Conservation (phyloP, 2,888 invertebrate species). For the Phoenoteleia sp. region DNA sequence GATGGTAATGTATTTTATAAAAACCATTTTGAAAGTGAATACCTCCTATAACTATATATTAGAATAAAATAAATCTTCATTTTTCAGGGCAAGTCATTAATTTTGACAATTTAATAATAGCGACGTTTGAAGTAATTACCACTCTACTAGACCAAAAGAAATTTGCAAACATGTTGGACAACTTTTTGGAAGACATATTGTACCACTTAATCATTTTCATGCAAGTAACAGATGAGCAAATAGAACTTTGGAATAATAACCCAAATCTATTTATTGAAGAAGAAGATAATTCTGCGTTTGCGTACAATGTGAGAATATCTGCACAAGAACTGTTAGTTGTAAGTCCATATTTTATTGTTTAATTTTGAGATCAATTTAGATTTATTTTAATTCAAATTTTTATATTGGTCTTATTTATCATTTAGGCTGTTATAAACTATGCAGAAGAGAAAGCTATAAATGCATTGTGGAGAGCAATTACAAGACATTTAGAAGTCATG, state of each 20-base stretch:
- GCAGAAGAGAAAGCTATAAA: conserved; percentile 88
- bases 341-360: conserved; percentile 71
- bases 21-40: no score
- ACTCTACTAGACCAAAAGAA: conserved; percentile 88
- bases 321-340: conserved; percentile 89
- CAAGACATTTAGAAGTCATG: conserved; percentile 88
- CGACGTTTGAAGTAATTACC: conserved; percentile 90
- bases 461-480: conserved; percentile 88
- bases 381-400: no score
- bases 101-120: conserved; percentile 89
- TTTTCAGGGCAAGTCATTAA: conserved; percentile 88
- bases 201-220: conserved; percentile 91
- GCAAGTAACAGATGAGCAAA: conserved; percentile 91
- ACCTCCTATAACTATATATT: no score
- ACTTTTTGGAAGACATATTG: conserved; percentile 89
- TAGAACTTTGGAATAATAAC: conserved; percentile 89
- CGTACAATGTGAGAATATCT: conserved; percentile 90
- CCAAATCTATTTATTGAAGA: conserved; percentile 91
- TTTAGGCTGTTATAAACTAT: conserved; percentile 80
- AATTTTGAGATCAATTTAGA: background rate
- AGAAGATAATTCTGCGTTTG: conserved; percentile 89
- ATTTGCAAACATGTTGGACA: conserved; percentile 88
- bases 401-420: no score
- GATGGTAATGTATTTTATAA: no score
- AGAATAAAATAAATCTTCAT: background rate